Conservation (phyloP, 2,113 vertebrate species). For the Uria lomvia region DNA sequence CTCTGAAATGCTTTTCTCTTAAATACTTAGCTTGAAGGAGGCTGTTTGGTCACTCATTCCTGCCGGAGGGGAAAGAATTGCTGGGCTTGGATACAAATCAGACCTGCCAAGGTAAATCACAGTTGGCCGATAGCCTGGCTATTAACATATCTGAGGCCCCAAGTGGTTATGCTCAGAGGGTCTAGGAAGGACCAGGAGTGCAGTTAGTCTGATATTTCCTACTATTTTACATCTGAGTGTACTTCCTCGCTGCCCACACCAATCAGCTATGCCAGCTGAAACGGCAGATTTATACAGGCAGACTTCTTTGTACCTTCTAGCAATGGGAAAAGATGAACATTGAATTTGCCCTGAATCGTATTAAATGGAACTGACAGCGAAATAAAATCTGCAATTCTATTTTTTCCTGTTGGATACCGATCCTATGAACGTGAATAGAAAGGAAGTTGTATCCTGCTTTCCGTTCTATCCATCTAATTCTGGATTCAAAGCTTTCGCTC, state of each 20-base stretch:
- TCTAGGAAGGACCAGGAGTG: background rate
- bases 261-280: background rate
- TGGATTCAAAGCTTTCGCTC: conserved; percentile 22
- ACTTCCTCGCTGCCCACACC: background rate
- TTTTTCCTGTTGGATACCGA: background rate
- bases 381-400: background rate
- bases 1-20: background rate
- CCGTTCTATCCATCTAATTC: background rate
- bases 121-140: background rate
- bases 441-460: background rate
- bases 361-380: background rate
- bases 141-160: background rate
- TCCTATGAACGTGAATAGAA: background rate
- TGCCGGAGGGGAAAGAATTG: background rate
- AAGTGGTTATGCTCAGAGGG: background rate
- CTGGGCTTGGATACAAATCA: background rate
- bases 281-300: background rate
- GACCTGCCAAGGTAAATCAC: conserved; percentile 41
- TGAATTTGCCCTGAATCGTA: background rate
- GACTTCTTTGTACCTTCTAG: background rate
- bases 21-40: background rate
- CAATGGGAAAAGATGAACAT: background rate
- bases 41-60: background rate
- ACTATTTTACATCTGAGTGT: background rate
- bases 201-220: background rate